Evolutionary conservation across 2,113 vertebrate species (phyloP), one percentile per base, ranked within the genome.

Genomic region (Odontesthes bonariensis): DNA sequence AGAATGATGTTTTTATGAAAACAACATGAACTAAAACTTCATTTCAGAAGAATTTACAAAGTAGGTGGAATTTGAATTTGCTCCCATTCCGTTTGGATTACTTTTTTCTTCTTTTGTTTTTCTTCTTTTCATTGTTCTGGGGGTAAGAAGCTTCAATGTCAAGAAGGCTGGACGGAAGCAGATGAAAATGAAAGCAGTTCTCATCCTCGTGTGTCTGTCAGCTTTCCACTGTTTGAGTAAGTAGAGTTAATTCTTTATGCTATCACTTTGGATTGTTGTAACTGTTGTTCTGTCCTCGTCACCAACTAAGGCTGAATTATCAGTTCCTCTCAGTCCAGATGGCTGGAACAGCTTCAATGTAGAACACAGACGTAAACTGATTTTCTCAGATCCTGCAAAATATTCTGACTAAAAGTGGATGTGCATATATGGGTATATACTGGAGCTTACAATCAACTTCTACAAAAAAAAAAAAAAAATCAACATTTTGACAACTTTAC

Each of bases 111-210:
- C n/a, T n/a, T 73, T 77, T 72, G 22, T 31, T 23, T 23, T 70
- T 57, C 19, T 44, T 44, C 68, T 63, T 68, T 74, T 73, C 20
- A 33, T 33, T 33, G 40, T 52, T 68, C n/a, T 8, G 7, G 9
- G 14, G 63, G 8, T 19, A 22, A 63, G 11, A 78, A 83, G 82
- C 51, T 84, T 82, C 63, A 19, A 72, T 9, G 11, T 52, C 0
- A 35, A 64, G 55, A 22, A 67, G 27, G 12, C 16, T 53, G 67
- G 38, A 74, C 51, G 59, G 77, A 86, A 88, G 84, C 79, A 61
- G 59, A 81, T 40, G 67, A 90, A 77, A 56, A 95, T 94, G 91
- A 92, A 89, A 80, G 71, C 84, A 47, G 86, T 86, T 54, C 61
- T 89, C 68, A 19, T 90, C 17, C 69, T 92, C 62, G 35, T n/a